Evolutionary conservation across 2,797 vertebrate genomes (phyloP), one percentile per base, ranked within the genome.

Genomic region (Arremon brunneinucha): DNA sequence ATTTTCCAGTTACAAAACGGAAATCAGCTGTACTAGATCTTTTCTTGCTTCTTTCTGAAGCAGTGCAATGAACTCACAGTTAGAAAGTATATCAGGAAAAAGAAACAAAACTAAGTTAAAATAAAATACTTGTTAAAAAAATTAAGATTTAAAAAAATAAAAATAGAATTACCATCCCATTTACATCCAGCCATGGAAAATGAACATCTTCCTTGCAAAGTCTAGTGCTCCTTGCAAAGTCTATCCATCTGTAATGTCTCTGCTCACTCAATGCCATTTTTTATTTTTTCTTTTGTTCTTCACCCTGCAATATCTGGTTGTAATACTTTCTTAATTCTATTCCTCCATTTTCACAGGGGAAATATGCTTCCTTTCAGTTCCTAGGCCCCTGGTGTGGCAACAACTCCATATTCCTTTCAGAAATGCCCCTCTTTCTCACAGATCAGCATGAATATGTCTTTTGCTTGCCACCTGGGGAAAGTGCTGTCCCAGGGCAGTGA

Each of bases 401-500:
- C 11, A 57, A 23, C 9, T 72, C 39, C 14, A 2, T 26, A 47
- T 57, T 64, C 50, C 49, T 91, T 62, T 28, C 27, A 78, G 63
- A 94, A 87, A 56, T 46, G 47, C 12, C 26, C 71, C 27, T 68
- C 21, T 43, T 55, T 65, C 39, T 86, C 12, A 16, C 1, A 12
- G 13, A 16, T 91, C 56, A 74, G 43, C 22, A 14, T 70, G 46
- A 74, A 23, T 34, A 27, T 60, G 16, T 50, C 20, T 72, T 63
- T 55, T 89, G 14, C 46, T 80, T 77, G 56, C 30, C 46, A 57
- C 37, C 4, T 77, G 27, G 21, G 37, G 44, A 85, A 37, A 28
- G 14, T 32, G n/a, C 21, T 0, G 1, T 43, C 43, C 47, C 47
- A 44, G 32, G 34, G 32, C 13, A 70, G 22, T 0, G 2, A 83